Conservation (phyloP, 2,888 invertebrate species). For the Nymphalis polychloros region DNA sequence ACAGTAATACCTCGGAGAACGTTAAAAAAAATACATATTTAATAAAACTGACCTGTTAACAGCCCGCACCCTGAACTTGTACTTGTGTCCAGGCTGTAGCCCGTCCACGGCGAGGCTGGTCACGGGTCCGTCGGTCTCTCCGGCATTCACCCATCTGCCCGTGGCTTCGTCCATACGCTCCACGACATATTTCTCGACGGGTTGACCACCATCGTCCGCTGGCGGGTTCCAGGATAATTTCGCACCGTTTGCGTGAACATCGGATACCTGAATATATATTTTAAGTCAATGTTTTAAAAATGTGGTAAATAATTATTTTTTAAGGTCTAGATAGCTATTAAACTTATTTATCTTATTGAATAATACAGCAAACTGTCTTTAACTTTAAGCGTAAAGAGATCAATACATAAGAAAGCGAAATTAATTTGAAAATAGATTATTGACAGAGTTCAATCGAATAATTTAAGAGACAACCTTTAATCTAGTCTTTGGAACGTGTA, state of each 20-base stretch:
- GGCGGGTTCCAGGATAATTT: slow-evolving; percentile 96
- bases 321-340: too few relatives aligned
- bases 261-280: slow-evolving; percentile 77
- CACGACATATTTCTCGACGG: slow-evolving; percentile 95
- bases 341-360: too few relatives aligned
- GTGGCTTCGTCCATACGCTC: slow-evolving; percentile 97
- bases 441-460: too few relatives aligned
- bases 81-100: slow-evolving; percentile 95
- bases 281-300: too few relatives aligned
- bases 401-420: too few relatives aligned
- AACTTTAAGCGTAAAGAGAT: too few relatives aligned
- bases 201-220: slow-evolving; percentile 96
- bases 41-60: slow-evolving; percentile 87
- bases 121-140: slow-evolving; percentile 93
- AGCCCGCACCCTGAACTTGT: slow-evolving; percentile 98
- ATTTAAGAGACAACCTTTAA: neutral
- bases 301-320: too few relatives aligned
- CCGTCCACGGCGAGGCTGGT: slow-evolving; percentile 91
- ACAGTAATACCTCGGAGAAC: neutral
- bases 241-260: slow-evolving; percentile 94
- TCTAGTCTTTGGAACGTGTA: neutral
- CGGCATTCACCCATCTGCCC: slow-evolving; percentile 96
- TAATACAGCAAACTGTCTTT: too few relatives aligned
- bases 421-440: too few relatives aligned
- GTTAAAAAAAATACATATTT: neutral